A percentile compares a stretch with the other conserved stretches of the same genome.
phyloP scores from a whole-genome alignment of 1,140 invertebrate genomes.

The Rhynchophorus ferrugineus region DNA sequence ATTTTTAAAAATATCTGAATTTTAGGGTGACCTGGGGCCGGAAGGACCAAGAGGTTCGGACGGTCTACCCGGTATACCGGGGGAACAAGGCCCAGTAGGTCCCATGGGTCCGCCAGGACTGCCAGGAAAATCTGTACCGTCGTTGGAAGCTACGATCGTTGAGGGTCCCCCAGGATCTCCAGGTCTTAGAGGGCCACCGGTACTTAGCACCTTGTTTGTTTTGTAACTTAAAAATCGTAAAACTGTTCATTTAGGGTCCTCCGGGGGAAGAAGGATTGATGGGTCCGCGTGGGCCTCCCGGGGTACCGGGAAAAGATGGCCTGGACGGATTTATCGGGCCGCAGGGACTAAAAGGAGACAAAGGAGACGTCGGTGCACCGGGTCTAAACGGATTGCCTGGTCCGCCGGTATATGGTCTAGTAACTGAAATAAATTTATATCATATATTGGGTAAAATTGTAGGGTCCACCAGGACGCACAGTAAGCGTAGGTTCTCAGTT shows the following conservation, averaged over 20 bases:
- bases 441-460: background rate
- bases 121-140: too few relatives aligned
- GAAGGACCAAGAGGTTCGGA: background rate
- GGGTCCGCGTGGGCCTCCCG: slow-evolving; percentile 28
- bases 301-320: slow-evolving; percentile 10
- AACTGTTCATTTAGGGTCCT: slow-evolving; percentile 13
- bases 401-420: too few relatives aligned
- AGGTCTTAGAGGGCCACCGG: slow-evolving; percentile 3
- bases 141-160: background rate
- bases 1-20: background rate
- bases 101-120: background rate
- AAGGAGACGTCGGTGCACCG: slow-evolving; percentile 17
- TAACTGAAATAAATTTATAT: background rate
- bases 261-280: slow-evolving; percentile 27
- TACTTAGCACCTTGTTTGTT: slow-evolving; percentile 7
- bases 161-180: background rate
- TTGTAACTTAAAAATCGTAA: slow-evolving; percentile 5
- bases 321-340: slow-evolving; percentile 27
- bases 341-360: slow-evolving; percentile 20
- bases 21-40: background rate
- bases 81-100: background rate
- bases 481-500: background rate
- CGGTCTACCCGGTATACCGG: background rate
- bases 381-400: too few relatives aligned
- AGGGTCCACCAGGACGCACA: background rate